Base-by-base conservation (phyloP, 1,140 invertebrate species). In the Polypedilum pembai region DNA sequence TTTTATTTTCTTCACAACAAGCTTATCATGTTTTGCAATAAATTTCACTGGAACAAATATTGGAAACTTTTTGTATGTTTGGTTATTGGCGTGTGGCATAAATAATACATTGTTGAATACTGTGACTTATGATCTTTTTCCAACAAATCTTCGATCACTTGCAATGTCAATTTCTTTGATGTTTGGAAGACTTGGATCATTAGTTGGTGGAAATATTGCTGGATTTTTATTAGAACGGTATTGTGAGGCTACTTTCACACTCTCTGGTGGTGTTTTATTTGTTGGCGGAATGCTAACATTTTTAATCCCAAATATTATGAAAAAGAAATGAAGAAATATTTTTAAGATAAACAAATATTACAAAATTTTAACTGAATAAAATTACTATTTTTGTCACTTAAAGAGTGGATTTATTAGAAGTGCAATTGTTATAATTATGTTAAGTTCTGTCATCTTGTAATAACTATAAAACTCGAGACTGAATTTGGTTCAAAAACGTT, bases 111-210 rank as follows among this genome's bases (percentile, higher is more conserved):
- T 81, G 33, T 73, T 80, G 10, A 80, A 77, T 75, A 76, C 79
- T 17, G 76, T 77, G 33, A 76, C 78, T n/a, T 79, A 80, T 1
- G 79, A 80, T 74, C 65, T 81, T 24, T 80, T 77, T 74, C 80
- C 80, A 63, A 81, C 80, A 21, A 75, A 78, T 74, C 76, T 81
- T 40, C 78, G 78, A 76, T 78, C 77, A 40, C 80, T 80, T 78
- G 80, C 80, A 15, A 77, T 81, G 18, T 79, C 77, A 63, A 76
- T 80, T 15, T 76, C 79, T 7, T 75, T 81, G 41, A 78, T 80
- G 77, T 41, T 76, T 1, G 80, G 79, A 40, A 76, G 79, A n/a
- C 74, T 80, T 7, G 79, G 79, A n/a, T 77, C 77, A 56, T 75
- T 78, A 0, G 74, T 77, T 18, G 77, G 75, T 21, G 69, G 74